Conservation (phyloP, 2,888 invertebrate genomes). For the Hyposoter didymator region DNA sequence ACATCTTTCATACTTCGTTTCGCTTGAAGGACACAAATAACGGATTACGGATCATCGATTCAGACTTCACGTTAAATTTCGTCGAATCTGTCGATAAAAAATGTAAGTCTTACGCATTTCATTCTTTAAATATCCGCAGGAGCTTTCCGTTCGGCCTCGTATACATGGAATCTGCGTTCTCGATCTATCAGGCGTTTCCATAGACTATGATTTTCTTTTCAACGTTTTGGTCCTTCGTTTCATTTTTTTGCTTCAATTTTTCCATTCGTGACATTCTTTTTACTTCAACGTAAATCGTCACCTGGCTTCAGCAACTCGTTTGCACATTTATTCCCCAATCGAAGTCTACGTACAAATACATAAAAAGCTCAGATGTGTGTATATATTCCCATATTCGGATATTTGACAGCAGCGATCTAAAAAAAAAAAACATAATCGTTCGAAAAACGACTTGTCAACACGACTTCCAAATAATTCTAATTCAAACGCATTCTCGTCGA, state of each 20-base stretch:
- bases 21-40: slow-evolving; percentile 11
- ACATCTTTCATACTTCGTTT: slow-evolving; percentile 29
- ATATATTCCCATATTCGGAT: background rate
- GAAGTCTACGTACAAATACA: background rate
- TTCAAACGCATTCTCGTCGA: background rate
- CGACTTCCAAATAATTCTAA: background rate
- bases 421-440: background rate
- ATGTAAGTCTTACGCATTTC: slow-evolving; percentile 54
- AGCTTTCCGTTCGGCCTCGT: background rate
- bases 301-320: background rate
- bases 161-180: background rate
- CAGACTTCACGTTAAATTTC: background rate
- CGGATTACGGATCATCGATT: background rate
- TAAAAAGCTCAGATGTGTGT: background rate
- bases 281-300: background rate
- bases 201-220: background rate
- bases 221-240: background rate
- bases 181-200: background rate
- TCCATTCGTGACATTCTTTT: background rate
- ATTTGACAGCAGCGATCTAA: background rate
- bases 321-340: background rate
- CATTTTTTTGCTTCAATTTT: background rate
- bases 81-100: background rate
- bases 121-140: background rate
- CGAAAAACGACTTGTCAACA: background rate